Base-by-base conservation (phyloP, 2,888 invertebrate species). In the Drosophila siamana region DNA sequence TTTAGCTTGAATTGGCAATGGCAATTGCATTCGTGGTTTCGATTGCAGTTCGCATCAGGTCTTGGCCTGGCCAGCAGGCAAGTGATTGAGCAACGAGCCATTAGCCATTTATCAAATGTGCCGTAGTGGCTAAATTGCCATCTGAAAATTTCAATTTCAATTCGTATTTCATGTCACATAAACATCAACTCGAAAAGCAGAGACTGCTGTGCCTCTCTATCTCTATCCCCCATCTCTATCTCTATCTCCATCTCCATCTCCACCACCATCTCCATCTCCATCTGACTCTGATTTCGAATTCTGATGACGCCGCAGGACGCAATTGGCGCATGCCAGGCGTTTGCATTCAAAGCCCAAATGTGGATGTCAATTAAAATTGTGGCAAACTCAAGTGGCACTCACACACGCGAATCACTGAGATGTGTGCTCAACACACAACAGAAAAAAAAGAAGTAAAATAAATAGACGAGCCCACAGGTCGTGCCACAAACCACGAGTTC, bases 341-440 rank as follows among this genome's bases (percentile, higher is more conserved):
- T 48, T 33, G 56, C 44, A 66, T 65, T 63, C 65, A 68, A 64
- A 83, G 61, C 70, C 57, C 59, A 72, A 72, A 43, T 65, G 66
- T 65, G 63, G 69, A 70, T 82, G 82, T 82, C 82, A 83, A 87
- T 83, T 83, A 83, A 83, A 87, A 79, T 74, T 87, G 87, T 70
- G 74, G 83, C 77, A 76, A 85, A 54, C 74, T 85, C 67, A 74
- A 85, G 83, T 78, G 86, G 55, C 74, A 78, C 76, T 70, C 66
- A 55, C 52, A 66, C 50, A 16, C 55, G 16, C 69, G 57, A 59
- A 62, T 57, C 61, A 19, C 38, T 51, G 54, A 33, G 33, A 1
- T 19, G 19, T n/a, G n/a, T n/a, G n/a, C n/a, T n/a, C n/a, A n/a
- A n/a, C n/a, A n/a, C n/a, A n/a, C 15, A 11, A 16, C 19, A 19